Evolutionary conservation across 2,888 invertebrate species (phyloP).

Genomic region (Acanthoscelides obtectus): DNA sequence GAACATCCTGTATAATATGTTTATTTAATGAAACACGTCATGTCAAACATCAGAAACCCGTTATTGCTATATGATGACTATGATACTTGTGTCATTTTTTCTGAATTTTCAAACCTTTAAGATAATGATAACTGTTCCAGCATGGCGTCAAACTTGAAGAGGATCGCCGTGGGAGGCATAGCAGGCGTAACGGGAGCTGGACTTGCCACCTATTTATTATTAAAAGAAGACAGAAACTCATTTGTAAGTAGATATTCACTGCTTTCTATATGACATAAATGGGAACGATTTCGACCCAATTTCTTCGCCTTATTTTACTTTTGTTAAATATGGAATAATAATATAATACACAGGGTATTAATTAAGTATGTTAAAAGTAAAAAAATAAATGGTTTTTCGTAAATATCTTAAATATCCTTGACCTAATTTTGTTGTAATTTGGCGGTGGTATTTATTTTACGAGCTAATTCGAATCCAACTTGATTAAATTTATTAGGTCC

Average conservation of each 20-base stretch:
- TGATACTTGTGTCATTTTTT: not conserved
- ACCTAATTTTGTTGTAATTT: too few relatives aligned
- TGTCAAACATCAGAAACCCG: not conserved
- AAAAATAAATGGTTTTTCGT: too few relatives aligned
- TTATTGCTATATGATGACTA: not conserved
- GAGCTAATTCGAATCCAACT: too few relatives aligned
- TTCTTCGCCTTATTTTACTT: too few relatives aligned
- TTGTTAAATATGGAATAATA: too few relatives aligned
- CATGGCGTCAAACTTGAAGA: conserved; percentile 54
- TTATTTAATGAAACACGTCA: not conserved
- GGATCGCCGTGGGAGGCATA: conserved; percentile 56
- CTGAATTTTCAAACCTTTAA: not conserved
- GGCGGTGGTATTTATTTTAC: too few relatives aligned
- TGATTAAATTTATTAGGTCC: too few relatives aligned
- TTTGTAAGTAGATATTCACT: conserved; percentile 38
- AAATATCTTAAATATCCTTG: too few relatives aligned
- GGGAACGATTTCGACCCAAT: too few relatives aligned
- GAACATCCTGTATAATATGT: not conserved
- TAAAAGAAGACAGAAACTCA: conserved; percentile 50
- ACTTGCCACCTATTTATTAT: conserved; percentile 56
- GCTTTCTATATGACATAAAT: too few relatives aligned
- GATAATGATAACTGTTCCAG: not conserved
- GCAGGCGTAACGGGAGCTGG: conserved; percentile 59
- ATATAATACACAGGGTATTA: too few relatives aligned
- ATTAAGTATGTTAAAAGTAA: too few relatives aligned